Evolutionary conservation across 2,888 invertebrate species (phyloP), one percentile per base, ranked within the genome.

Genomic region (Pseudanteris insignis): DNA sequence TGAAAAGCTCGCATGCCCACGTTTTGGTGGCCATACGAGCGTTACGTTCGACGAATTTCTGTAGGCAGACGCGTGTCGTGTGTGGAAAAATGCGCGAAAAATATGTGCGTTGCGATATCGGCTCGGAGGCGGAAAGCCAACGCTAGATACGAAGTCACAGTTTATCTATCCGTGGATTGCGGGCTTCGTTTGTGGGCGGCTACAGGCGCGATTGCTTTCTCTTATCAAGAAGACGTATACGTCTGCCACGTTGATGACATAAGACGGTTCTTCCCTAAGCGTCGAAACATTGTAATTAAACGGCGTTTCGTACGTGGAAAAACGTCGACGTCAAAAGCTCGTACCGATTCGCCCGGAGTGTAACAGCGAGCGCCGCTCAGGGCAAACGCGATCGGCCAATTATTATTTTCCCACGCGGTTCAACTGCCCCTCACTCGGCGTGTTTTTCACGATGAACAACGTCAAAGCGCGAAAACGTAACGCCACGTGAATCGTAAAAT

Each of bases 41-140:
- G n/a, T n/a, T n/a, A n/a, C 44, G 24, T 30, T 30, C 48, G 46
- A 43, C 48, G 38, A 48, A 48, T 48, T 57, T 48, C 57, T 41
- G 47, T 48, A 34, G 57, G 41, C 32, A 47, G 48, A 40, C 41
- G 57, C 47, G 48, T 43, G 57, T 48, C 55, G 40, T 26, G 32
- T 13, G 57, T 47, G 41, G 40, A 47, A 57, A 21, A 43, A 57
- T 57, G 47, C 30, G 47, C n/a, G n/a, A 25, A 55, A 48, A 48
- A n/a, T n/a, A 57, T 54, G 46, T 34, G 41, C 15, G 43, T 57
- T 43, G 41, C 57, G 14, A 29, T 57, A 57, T 57, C 48, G 24
- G 12, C 34, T 55, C 25, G 55, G 29, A 47, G 55, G 55, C 41
- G 55, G 47, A 54, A 54, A 55, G 14, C 25, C 9, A 6, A 30